These are phyloP conservation scores for Myotis lucifugus DNA, from an alignment of 2,113 vertebrate genomes.

Conservation along the genomic window DNA sequence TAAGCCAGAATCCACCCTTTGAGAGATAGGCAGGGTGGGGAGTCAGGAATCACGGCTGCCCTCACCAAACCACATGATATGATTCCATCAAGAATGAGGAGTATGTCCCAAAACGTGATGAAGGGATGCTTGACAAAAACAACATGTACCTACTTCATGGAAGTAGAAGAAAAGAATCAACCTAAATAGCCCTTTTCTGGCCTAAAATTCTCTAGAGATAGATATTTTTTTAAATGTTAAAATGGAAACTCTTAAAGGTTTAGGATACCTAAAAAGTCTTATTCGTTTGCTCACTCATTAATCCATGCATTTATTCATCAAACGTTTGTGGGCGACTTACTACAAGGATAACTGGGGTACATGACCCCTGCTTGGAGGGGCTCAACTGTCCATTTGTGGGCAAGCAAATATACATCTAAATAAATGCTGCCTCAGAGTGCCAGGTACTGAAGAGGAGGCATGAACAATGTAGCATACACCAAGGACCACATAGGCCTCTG, in stretches of 20 bases:
- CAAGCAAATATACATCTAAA: not conserved
- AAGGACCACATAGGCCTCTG: not conserved
- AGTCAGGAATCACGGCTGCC: not conserved
- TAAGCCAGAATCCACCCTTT: not conserved
- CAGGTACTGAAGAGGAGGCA: not conserved
- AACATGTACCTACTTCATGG: not conserved
- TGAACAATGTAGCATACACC: not conserved
- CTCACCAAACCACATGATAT: not conserved
- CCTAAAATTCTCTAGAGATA: not conserved
- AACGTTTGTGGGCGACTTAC: not conserved
- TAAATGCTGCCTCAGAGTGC: not conserved
- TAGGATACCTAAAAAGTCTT: not conserved
- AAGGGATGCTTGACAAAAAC: not conserved
- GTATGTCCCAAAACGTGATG: not conserved
- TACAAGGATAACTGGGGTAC: not conserved
- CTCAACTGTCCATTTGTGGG: not conserved
- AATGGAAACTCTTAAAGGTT: not conserved
- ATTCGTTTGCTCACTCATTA: not conserved
- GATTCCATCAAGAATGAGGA: not conserved
- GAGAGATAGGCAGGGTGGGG: not conserved
- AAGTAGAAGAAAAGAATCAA: not conserved
- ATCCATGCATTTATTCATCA: not conserved
- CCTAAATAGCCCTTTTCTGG: not conserved
- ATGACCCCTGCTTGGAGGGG: not conserved
- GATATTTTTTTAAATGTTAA: not conserved